Evolutionary conservation across 2,888 invertebrate species (phyloP), one percentile per base, ranked within the genome.

Genomic region (Gastrophysa polygoni): DNA sequence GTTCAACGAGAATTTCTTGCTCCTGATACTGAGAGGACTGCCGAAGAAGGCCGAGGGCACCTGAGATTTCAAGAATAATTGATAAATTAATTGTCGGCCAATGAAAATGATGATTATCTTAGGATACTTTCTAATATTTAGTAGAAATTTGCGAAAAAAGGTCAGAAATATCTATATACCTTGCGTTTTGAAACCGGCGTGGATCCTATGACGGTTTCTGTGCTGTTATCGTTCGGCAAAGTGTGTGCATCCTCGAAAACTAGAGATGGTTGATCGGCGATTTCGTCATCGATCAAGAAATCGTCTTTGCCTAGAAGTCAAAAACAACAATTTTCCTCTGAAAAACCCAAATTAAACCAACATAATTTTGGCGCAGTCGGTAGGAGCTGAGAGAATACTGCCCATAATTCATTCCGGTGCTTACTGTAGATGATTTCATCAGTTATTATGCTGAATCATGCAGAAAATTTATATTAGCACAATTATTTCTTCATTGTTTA

Each of bases 251-350:
- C 90, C 77, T 90, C 89, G 75, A 93, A 92, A 11, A 92, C 84
- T 67, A 95, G 79, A 1, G 90, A 93, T 10, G 95, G 95, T 76
- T 95, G 95, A 82, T 95, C 95, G 44, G 92, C 92, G 64, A 95
- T 95, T 81, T 95, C 95, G 73, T 95, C 95, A 74, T 95, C 95
- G 65, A 89, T 89, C 64, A 95, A 87, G 81, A 89, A 93, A 79
- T 93, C 92, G 78, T 93, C 92, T 67, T 90, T 85, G 16, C 57
- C 64, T 24, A 16, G 29, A 28, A 24, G 7, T 6, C 21, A 21
- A 11, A 50, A 8, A 29, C 4, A 28, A 50, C 14, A 29, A 11
- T 32, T 32, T 32, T 32, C 11, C 11, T 32, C 32, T 24, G 7
- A 5, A 24, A 5, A 5, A 24, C 7, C 24, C 7, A 3, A 24